Evolutionary conservation across 2,888 invertebrate genomes (phyloP), one percentile per base, ranked within the genome.

Genomic region (Torymus texanus): DNA sequence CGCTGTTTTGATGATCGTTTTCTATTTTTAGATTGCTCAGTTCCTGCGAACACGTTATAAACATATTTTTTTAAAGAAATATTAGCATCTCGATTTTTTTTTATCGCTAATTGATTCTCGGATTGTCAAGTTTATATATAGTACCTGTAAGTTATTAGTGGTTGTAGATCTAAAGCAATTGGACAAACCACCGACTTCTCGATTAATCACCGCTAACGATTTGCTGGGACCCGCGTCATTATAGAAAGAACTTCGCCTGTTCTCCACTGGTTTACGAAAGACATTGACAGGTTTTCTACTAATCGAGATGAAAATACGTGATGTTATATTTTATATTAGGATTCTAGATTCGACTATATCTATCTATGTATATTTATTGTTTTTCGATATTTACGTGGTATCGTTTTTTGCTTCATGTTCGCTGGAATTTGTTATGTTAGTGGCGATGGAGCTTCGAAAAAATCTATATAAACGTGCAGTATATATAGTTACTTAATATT

Each of bases 81-180:
- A 56, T 68, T 41, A 41, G 5, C 41, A 41, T 18, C 0, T 8
- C 21, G 21, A 21, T 21, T 21, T 21, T 58, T 58, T 70, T 41
- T 10, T 21, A 70, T 16, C 18, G 8, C 41, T 41, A 2, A 2
- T 21, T 41, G 8, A 41, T 41, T 41, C 41, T 41, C 1, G 41
- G 29, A 29, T 2, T 29, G 29, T 29, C 41, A 8, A 1, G 41
- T 29, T 29, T n/a, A n/a, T n/a, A n/a, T 41, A 41, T 55, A 29
- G 53, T 71, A 78, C 77, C 61, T 78, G 53, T 2, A 65, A 66
- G 10, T 13, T 24, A 5, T 55, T 65, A 5, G 8, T 41, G n/a
- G 16, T 61, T 10, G 21, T 4, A 41, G 14, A 50, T 3, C 55
- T 53, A 24, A 55, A 50, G 29, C 66, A 61, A 51, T 21, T 10